Evolutionary conservation across 2,888 invertebrate species (phyloP).

Genomic region (Cephus nigrinus): DNA sequence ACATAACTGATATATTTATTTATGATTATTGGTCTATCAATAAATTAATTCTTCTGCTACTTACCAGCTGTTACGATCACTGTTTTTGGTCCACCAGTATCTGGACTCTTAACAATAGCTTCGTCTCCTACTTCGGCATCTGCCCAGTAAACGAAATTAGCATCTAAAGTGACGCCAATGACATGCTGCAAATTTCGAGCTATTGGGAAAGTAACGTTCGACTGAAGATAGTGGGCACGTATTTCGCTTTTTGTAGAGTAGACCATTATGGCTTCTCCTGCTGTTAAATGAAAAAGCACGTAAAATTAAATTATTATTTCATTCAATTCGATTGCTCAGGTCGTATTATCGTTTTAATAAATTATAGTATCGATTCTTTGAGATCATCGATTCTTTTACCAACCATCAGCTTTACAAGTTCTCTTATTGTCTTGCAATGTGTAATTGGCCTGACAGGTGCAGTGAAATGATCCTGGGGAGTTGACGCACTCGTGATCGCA

Average conservation of each 20-base stretch:
- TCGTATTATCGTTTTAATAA: background rate
- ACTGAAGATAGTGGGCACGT: constrained; percentile 72
- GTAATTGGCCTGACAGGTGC: constrained; percentile 75
- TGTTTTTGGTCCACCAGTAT: constrained; percentile 74
- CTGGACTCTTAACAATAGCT: constrained; percentile 74
- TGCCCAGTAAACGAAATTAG: constrained; percentile 81
- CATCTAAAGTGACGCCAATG: constrained; percentile 79
- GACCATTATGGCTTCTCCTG: constrained; percentile 75
- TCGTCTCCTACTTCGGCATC: constrained; percentile 78
- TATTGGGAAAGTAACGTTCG: constrained; percentile 68
- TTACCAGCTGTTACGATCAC: constrained; percentile 66
- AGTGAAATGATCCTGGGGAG: constrained; percentile 70
- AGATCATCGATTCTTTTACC: background rate
- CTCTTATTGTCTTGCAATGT: constrained; percentile 67
- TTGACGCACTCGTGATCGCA: constrained; percentile 80
- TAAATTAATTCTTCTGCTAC: background rate
- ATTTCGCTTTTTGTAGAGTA: constrained; percentile 77
- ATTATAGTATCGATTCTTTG: background rate
- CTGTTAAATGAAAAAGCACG: constrained; percentile 56
- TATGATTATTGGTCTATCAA: background rate
- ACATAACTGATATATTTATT: background rate
- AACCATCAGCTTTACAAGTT: constrained; percentile 69
- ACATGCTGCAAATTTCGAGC: constrained; percentile 70
- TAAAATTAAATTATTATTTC: background rate
- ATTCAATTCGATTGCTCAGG: background rate